Percentiles rank a stretch among this genome's conserved stretches.
phyloP scores from a whole-genome alignment of 2,797 vertebrate genomes.

The Arnoldichthys spilopterus region DNA sequence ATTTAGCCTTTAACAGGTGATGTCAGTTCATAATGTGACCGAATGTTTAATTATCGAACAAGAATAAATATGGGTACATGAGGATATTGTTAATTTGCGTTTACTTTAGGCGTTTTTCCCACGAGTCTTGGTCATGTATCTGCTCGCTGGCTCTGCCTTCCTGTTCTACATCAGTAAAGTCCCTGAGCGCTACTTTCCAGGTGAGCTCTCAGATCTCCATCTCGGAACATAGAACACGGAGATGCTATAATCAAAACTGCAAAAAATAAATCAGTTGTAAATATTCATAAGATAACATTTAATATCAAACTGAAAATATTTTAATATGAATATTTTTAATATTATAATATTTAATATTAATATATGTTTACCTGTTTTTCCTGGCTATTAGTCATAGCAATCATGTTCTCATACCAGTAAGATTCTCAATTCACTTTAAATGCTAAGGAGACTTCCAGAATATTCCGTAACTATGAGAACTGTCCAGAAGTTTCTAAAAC shows the following conservation, averaged over 20 bases:
- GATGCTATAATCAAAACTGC: neutral
- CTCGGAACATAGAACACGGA: neutral
- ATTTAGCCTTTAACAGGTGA: neutral
- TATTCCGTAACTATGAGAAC: no score
- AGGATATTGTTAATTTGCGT: neutral
- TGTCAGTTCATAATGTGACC: neutral
- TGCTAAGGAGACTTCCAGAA: no score
- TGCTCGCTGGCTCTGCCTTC: constrained; percentile 93
- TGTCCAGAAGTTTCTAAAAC: no score
- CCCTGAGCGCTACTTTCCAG: constrained; percentile 97
- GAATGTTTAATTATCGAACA: neutral
- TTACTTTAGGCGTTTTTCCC: constrained; percentile 90
- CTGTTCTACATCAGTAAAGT: constrained; percentile 97
- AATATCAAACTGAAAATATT: no score
- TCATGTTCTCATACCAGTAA: no score
- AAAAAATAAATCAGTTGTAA: neutral
- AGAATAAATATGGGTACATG: neutral
- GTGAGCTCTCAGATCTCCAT: constrained; percentile 64
- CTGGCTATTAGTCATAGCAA: no score
- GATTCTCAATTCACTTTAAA: no score
- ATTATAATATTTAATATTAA: no score
- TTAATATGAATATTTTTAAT: no score
- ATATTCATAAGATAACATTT: no score
- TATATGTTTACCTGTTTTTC: no score
- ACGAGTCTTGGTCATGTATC: constrained; percentile 93